Conservation (phyloP, 2,113 vertebrate species). For the Chaenocephalus aceratus region DNA sequence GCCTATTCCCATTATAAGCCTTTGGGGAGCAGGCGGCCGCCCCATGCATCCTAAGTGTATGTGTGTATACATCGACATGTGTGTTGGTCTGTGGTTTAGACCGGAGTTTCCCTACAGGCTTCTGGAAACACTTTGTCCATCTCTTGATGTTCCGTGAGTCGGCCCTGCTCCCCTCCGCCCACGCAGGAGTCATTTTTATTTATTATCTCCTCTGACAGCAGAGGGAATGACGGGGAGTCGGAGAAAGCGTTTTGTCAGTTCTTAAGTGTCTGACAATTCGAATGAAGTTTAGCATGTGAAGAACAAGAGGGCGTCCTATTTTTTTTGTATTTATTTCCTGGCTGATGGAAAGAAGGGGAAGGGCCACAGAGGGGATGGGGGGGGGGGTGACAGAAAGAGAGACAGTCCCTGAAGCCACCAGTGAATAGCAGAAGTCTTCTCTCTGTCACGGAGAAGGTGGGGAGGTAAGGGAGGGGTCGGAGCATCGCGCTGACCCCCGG, state of each 20-base stretch:
- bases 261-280: conserved; percentile 82
- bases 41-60: conserved; percentile 55
- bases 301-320: conserved; percentile 66
- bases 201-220: conserved; percentile 80
- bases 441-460: conserved; percentile 84
- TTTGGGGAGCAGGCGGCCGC: conserved; percentile 58
- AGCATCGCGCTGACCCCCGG: conserved; percentile 82
- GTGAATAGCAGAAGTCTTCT: conserved; percentile 83
- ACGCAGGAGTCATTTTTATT: conserved; percentile 78
- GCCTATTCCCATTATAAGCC: conserved; percentile 71
- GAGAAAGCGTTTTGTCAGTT: conserved; percentile 83
- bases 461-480: conserved; percentile 29
- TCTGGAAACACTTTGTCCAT: conserved; percentile 76
- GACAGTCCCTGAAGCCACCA: conserved; percentile 78
- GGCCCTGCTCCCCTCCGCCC: conserved; percentile 53
- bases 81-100: conserved; percentile 54
- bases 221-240: conserved; percentile 66
- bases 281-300: conserved; percentile 79
- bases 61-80: conserved; percentile 53
- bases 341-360: conserved; percentile 52
- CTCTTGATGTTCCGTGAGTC: conserved; percentile 63
- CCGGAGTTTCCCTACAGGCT: conserved; percentile 64
- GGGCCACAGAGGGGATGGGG: conserved; percentile 23
- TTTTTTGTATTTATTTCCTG: conserved; percentile 37
- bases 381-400: conserved; percentile 55